Evolutionary conservation across 2,113 vertebrate genomes (phyloP).

Genomic region (Tragelaphus buxtoni): DNA sequence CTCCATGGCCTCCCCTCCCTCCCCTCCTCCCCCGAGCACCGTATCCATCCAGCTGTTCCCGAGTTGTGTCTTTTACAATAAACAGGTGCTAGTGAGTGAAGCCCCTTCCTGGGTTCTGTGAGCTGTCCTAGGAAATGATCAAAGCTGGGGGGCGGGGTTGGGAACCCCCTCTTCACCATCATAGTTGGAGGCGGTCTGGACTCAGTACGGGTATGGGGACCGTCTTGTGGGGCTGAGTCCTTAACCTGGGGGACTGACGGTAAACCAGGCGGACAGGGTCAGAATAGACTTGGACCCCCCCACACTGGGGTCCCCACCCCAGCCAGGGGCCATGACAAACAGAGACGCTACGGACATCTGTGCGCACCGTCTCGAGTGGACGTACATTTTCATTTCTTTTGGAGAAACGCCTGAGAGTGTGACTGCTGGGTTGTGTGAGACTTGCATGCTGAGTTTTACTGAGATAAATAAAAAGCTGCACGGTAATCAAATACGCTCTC

Average conservation of each 20-base stretch:
- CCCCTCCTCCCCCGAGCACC: fast-evolving
- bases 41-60: fast-evolving
- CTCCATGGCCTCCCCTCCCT: fast-evolving
- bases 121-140: not conserved
- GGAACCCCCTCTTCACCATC: not conserved
- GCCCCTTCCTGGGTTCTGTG: not conserved
- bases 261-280: fast-evolving
- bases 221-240: not conserved
- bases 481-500: fast-evolving
- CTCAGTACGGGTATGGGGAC: not conserved
- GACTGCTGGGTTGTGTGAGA: fast-evolving
- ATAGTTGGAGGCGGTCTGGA: not conserved
- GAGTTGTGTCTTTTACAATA: not conserved
- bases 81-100: not conserved
- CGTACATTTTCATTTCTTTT: not conserved
- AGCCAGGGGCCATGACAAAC: not conserved
- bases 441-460: not conserved
- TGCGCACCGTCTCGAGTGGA: fast-evolving
- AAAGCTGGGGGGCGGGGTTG: fast-evolving
- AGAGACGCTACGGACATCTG: not conserved
- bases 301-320: fast-evolving
- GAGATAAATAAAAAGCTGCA: not conserved
- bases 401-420: not conserved
- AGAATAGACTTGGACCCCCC: not conserved
- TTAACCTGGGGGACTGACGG: too few species aligned